Percentiles rank a stretch among this genome's conserved stretches.
These are phyloP conservation scores for Myiozetetes cayanensis DNA, from an alignment of 2,113 vertebrate species.

Conservation along the genomic window DNA sequence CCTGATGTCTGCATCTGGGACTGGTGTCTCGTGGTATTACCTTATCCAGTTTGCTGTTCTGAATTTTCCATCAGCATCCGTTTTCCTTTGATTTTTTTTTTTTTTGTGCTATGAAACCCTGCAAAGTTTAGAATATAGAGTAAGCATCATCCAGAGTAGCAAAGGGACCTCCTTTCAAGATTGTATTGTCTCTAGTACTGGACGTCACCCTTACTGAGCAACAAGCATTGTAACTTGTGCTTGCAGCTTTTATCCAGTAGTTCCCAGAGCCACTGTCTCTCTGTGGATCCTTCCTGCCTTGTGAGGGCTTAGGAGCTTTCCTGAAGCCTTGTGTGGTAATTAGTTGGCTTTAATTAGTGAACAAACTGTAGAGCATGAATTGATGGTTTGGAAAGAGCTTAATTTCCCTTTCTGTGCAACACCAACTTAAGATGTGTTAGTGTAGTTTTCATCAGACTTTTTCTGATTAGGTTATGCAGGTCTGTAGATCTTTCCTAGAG, in stretches of 20 bases:
- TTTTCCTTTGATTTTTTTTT: neutral
- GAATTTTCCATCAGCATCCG: neutral
- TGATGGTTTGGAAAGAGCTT: neutral
- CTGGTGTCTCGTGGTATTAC: neutral
- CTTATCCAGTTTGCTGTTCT: neutral
- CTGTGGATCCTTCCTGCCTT: neutral
- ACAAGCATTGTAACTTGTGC: accelerated
- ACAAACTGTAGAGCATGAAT: neutral
- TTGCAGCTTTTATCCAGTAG: neutral
- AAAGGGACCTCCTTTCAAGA: neutral
- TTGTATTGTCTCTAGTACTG: neutral
- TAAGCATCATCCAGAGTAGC: neutral
- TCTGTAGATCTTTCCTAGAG: neutral
- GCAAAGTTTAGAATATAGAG: neutral
- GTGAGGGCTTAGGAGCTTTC: neutral
- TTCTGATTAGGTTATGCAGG: neutral
- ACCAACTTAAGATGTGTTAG: neutral
- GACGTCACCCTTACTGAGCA: neutral
- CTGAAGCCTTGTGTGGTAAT: neutral
- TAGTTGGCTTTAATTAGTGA: neutral
- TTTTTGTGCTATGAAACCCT: neutral
- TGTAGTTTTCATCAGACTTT: neutral
- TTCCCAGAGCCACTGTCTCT: neutral
- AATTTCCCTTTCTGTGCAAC: neutral
- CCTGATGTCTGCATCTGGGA: neutral